These are phyloP conservation scores for Ephydatia muelleri DNA, from an alignment of 37 sponge, comb jelly and placozoan genomes.

Conservation along the genomic window DNA sequence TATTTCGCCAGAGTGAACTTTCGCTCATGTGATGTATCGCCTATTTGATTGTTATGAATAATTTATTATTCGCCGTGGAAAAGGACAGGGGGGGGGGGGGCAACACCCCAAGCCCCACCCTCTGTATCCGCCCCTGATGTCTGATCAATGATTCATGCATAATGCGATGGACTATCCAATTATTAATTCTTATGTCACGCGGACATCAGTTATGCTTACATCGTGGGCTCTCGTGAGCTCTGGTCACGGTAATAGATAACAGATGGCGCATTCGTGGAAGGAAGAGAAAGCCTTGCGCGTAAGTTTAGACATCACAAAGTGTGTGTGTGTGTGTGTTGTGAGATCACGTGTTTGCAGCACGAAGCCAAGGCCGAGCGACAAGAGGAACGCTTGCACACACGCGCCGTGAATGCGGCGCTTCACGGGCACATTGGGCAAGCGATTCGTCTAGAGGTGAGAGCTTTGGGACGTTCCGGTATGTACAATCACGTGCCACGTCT, in stretches of 20 bases:
- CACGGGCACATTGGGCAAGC: slow-evolving; percentile 79
- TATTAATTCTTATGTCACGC: too few species aligned
- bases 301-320: not conserved
- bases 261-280: not conserved
- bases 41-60: too few species aligned
- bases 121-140: too few species aligned
- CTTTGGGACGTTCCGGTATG: not conserved
- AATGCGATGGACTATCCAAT: too few species aligned
- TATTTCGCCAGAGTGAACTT: too few species aligned
- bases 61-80: too few species aligned
- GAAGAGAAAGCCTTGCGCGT: not conserved
- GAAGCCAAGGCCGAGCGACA: slow-evolving; percentile 54
- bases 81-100: too few species aligned
- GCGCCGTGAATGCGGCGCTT: slow-evolving; percentile 67
- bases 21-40: too few species aligned
- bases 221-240: not conserved
- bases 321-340: not conserved
- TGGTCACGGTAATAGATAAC: not conserved
- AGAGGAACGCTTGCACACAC: slow-evolving; percentile 62
- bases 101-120: too few species aligned
- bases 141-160: too few species aligned
- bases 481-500: not conserved
- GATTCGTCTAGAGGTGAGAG: slow-evolving; percentile 47
- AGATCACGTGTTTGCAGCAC: slow-evolving; percentile 24
- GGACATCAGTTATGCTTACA: too few species aligned